These are phyloP conservation scores for Morone saxatilis DNA, from an alignment of 2,113 vertebrate species.

Conservation along the genomic window DNA sequence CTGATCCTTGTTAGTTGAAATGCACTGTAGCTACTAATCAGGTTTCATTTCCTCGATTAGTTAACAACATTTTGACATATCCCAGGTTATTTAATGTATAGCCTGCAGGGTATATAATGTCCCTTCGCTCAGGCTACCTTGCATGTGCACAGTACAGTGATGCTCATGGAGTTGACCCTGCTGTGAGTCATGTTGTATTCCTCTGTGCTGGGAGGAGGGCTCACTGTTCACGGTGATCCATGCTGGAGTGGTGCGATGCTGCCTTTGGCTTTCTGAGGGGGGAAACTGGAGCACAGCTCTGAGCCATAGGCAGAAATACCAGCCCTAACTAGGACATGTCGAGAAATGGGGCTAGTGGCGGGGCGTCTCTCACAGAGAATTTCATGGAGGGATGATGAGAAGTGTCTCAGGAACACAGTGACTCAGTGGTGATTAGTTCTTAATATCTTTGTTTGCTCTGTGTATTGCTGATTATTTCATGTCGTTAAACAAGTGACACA, in stretches of 20 bases:
- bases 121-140: not conserved
- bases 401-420: conserved; percentile 31
- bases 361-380: conserved; percentile 40
- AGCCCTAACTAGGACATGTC: conserved; percentile 79
- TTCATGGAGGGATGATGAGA: conserved; percentile 40
- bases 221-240: conserved; percentile 54
- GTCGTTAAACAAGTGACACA: not conserved
- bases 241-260: conserved; percentile 56
- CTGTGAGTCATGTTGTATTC: conserved; percentile 66
- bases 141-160: conserved; percentile 17
- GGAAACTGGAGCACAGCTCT: conserved; percentile 75
- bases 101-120: conserved; percentile 23
- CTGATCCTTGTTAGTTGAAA: not conserved
- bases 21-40: not conserved
- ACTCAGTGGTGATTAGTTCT: conserved; percentile 32
- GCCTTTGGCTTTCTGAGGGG: conserved; percentile 65
- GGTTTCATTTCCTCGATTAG: conserved; percentile 8
- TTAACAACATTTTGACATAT: conserved; percentile 12
- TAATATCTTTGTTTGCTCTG: conserved; percentile 3
- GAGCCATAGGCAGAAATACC: conserved; percentile 76
- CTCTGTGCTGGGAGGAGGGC: conserved; percentile 47
- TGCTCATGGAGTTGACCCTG: conserved; percentile 52
- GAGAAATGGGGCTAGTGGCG: conserved; percentile 64
- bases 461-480: not conserved
- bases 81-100: conserved; percentile 25